Conservation (phyloP, 2,888 invertebrate species). For the Lycophotia porphyrea region DNA sequence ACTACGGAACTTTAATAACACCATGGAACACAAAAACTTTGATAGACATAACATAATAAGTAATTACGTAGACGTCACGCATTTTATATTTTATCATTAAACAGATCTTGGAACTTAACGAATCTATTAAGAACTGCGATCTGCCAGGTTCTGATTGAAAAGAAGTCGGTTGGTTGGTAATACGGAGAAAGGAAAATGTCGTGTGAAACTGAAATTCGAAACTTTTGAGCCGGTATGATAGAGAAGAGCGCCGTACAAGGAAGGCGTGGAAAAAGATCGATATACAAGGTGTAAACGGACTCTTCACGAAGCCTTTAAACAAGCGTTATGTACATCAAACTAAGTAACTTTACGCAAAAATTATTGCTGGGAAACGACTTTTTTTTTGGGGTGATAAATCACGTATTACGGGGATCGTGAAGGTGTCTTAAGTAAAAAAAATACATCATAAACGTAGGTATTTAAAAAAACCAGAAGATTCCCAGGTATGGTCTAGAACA, state of each 20-base stretch:
- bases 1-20: conserved; percentile 56
- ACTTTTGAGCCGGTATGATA: neutral
- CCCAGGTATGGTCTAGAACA: too few species aligned
- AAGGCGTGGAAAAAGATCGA: neutral
- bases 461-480: too few species aligned
- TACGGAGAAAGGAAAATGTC: neutral
- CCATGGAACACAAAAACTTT: conserved; percentile 40
- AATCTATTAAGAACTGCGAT: neutral
- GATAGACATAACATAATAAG: conserved; percentile 33
- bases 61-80: conserved; percentile 10
- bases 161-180: neutral
- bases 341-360: too few species aligned
- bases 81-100: conserved; percentile 1
- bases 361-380: too few species aligned
- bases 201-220: neutral
- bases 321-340: too few species aligned
- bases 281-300: too few species aligned
- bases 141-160: neutral
- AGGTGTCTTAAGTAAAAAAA: too few species aligned
- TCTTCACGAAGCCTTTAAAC: too few species aligned
- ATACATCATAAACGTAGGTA: too few species aligned
- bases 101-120: neutral
- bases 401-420: too few species aligned
- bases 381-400: too few species aligned
- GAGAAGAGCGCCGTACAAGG: neutral